These are phyloP conservation scores for Acronicta alni DNA, from an alignment of 2,888 invertebrate genomes.

Conservation along the genomic window DNA sequence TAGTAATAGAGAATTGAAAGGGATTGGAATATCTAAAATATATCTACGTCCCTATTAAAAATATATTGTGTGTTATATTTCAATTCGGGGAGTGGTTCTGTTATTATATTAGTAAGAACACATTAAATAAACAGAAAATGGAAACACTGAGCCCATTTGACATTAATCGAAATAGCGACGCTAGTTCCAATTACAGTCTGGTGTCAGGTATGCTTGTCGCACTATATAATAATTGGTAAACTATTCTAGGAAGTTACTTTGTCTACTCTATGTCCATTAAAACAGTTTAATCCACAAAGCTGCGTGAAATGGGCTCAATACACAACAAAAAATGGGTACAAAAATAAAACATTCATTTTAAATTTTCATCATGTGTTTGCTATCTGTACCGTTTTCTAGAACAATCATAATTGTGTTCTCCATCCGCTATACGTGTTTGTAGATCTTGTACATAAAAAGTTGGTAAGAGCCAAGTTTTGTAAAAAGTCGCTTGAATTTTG, in stretches of 20 bases:
- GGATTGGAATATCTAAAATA: no score
- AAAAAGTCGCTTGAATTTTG: slow-evolving; percentile 33
- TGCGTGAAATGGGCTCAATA: background rate
- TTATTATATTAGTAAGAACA: no score
- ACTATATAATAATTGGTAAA: no score
- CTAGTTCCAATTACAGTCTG: no score
- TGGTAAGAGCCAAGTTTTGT: slow-evolving; percentile 48
- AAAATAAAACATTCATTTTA: background rate
- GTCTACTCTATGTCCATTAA: background rate
- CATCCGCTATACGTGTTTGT: slow-evolving; percentile 28
- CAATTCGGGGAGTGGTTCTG: no score
- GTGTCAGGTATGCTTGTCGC: no score
- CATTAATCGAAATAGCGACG: no score
- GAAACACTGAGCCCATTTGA: no score
- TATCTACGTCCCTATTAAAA: no score
- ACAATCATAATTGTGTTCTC: background rate
- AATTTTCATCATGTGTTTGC: background rate
- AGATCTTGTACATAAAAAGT: slow-evolving; percentile 34
- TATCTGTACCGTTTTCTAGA: slow-evolving; percentile 10
- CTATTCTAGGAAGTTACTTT: background rate
- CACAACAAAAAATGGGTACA: background rate
- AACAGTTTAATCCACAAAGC: background rate
- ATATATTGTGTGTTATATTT: no score
- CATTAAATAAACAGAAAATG: no score
- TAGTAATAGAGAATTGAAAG: no score